phyloP scores from a whole-genome alignment of 2,888 invertebrate genomes.

The Phortica okadai region DNA sequence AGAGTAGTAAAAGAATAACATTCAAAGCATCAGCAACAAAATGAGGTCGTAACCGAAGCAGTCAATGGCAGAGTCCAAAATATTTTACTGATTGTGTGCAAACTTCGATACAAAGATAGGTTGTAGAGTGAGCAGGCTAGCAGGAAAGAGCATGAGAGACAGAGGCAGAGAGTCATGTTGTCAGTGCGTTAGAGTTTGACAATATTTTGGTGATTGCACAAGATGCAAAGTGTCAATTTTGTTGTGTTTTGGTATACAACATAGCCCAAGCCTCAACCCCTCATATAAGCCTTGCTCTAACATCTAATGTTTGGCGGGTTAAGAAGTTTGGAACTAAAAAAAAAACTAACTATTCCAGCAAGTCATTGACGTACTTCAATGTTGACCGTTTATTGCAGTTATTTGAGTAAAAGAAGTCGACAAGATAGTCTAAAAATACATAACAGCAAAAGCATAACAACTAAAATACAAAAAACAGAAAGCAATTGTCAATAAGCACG shows the following conservation, averaged over 20 bases:
- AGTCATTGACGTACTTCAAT: neutral
- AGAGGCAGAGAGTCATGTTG: neutral
- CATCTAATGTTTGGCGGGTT: too few relatives aligned
- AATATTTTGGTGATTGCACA: conserved; percentile 70
- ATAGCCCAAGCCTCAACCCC: too few relatives aligned
- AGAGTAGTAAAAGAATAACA: conserved; percentile 22
- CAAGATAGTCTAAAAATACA: too few relatives aligned
- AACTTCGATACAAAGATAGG: conserved; percentile 69
- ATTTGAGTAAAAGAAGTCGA: too few relatives aligned
- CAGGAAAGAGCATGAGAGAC: neutral
- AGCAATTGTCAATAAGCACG: too few relatives aligned
- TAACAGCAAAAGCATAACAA: too few relatives aligned
- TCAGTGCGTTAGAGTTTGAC: conserved; percentile 61
- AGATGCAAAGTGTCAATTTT: conserved; percentile 70
- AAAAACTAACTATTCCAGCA: neutral
- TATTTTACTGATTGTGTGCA: conserved; percentile 71
- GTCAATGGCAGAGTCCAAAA: conserved; percentile 57
- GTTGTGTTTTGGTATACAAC: neutral
- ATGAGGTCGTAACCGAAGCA: conserved; percentile 61
- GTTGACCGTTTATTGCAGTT: neutral
- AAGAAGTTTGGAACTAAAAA: neutral
- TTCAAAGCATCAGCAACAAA: conserved; percentile 30
- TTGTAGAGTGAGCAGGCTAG: conserved; percentile 22
- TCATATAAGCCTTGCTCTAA: too few relatives aligned
- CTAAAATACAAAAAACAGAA: too few relatives aligned